phyloP scores from a whole-genome alignment of 2,888 invertebrate genomes.

The Phasia obesa region DNA sequence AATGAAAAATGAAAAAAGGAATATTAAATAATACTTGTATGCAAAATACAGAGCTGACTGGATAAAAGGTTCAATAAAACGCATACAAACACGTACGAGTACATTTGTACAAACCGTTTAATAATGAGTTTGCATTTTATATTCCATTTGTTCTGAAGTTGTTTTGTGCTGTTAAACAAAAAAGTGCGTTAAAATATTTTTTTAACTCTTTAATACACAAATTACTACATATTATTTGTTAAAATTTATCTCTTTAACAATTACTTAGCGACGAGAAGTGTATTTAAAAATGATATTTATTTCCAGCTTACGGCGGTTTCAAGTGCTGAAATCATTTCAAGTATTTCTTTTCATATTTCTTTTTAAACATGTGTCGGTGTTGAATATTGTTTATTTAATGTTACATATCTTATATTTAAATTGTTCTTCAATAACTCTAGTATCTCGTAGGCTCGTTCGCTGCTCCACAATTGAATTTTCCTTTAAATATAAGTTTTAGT shows the following conservation, averaged over 20 bases:
- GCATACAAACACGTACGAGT: background rate
- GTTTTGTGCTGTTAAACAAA: conserved; percentile 13
- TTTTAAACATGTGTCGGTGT: conserved; percentile 56
- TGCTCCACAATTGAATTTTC: conserved; percentile 22
- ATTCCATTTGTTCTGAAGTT: background rate
- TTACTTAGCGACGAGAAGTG: background rate
- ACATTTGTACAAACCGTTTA: conserved; percentile 12
- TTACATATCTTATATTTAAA: conserved; percentile 43
- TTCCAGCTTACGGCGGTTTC: conserved; percentile 18
- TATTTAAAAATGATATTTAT: conserved; percentile 3
- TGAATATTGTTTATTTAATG: conserved; percentile 55
- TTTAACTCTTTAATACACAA: conserved; percentile 40
- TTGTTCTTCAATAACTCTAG: conserved; percentile 15
- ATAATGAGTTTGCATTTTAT: conserved; percentile 53
- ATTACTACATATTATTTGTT: conserved; percentile 23
- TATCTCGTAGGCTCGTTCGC: conserved; percentile 11
- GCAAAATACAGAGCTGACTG: conserved; percentile 47
- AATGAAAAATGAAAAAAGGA: too few species aligned
- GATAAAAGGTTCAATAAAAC: conserved; percentile 55
- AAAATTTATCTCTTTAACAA: conserved; percentile 8
- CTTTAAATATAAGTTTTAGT: background rate
- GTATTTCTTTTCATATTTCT: conserved; percentile 3
- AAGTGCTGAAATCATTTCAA: conserved; percentile 45
- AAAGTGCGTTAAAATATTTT: conserved; percentile 31
- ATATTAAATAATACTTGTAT: too few species aligned